A percentile compares a stretch with the other conserved stretches of the same genome.
phyloP scores from a whole-genome alignment of 2,888 invertebrate genomes.

The Branchipolynoe longqiensis region DNA sequence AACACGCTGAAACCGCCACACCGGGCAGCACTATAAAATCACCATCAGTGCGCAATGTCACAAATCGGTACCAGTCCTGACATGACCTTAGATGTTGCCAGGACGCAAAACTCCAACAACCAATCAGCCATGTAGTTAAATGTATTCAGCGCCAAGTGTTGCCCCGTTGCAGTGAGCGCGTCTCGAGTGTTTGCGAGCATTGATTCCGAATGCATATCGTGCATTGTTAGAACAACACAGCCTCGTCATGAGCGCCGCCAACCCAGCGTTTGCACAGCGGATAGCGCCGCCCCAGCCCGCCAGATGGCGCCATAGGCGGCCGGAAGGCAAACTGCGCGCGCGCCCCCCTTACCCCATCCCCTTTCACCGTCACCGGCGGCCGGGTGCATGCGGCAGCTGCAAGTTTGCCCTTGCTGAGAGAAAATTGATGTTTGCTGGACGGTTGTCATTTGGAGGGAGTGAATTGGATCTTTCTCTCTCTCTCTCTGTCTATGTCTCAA shows the following conservation, averaged over 20 bases:
- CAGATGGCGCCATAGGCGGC: not conserved
- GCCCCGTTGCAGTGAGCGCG: not conserved
- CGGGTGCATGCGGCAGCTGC: not conserved
- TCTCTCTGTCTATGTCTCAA: too few species aligned
- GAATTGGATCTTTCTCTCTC: too few species aligned
- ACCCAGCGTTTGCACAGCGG: constrained; percentile 27
- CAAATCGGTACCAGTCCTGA: too few species aligned
- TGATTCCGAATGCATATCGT: constrained; percentile 32
- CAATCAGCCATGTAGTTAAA: too few species aligned
- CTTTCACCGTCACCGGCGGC: not conserved
- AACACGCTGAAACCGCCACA: too few species aligned
- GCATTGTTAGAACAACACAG: constrained; percentile 21
- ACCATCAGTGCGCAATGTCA: too few species aligned
- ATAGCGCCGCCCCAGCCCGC: not conserved
- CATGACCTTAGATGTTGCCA: too few species aligned
- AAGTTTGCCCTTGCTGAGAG: too few species aligned
- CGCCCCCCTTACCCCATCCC: not conserved
- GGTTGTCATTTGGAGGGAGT: not conserved
- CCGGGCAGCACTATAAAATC: too few species aligned
- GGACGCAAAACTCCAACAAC: too few species aligned
- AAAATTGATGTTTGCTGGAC: constrained; percentile 28
- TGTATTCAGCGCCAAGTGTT: too few species aligned
- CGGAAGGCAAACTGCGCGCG: constrained; percentile 9
- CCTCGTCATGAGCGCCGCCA: constrained; percentile 12
- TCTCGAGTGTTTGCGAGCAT: constrained; percentile 5